Conservation (phyloP, 1,140 invertebrate species). For the Drosophila suzukii region DNA sequence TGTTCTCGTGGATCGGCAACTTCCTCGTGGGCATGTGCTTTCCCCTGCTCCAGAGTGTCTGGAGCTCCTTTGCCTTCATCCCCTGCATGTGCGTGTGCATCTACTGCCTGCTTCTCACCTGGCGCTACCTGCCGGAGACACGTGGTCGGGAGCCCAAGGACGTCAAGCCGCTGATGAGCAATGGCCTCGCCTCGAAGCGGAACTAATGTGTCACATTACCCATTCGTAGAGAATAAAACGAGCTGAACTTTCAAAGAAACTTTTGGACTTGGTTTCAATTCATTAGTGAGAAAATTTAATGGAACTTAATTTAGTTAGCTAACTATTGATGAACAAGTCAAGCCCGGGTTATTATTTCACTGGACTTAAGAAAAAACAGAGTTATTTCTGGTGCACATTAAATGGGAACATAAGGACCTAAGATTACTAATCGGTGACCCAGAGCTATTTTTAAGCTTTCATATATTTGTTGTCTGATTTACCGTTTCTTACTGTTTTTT, state of each 20-base stretch:
- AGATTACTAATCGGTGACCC: too few species aligned
- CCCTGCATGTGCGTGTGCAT: slow-evolving; percentile 87
- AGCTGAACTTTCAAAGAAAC: slow-evolving; percentile 13
- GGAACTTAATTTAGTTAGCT: background rate
- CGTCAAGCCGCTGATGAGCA: slow-evolving; percentile 85
- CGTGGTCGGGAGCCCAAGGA: slow-evolving; percentile 87
- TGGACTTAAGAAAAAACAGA: too few species aligned
- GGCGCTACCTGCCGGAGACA: slow-evolving; percentile 89
- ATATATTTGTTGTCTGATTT: too few species aligned
- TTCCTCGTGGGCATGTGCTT: slow-evolving; percentile 93
- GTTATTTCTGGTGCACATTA: too few species aligned
- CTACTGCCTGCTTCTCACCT: slow-evolving; percentile 87
- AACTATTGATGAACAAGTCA: too few species aligned
- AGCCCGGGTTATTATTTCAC: too few species aligned
- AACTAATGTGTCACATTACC: background rate
- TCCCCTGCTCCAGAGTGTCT: slow-evolving; percentile 86
- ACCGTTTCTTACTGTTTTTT: too few species aligned
- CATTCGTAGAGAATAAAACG: background rate
- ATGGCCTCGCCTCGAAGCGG: slow-evolving; percentile 81
- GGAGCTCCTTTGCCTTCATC: slow-evolving; percentile 89
- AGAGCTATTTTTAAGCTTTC: too few species aligned
- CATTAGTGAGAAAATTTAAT: background rate
- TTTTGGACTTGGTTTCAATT: background rate
- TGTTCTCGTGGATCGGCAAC: slow-evolving; percentile 95
- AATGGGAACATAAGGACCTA: too few species aligned